Conservation (phyloP, 1,140 invertebrate genomes). For the Branchinecta lindahli region DNA sequence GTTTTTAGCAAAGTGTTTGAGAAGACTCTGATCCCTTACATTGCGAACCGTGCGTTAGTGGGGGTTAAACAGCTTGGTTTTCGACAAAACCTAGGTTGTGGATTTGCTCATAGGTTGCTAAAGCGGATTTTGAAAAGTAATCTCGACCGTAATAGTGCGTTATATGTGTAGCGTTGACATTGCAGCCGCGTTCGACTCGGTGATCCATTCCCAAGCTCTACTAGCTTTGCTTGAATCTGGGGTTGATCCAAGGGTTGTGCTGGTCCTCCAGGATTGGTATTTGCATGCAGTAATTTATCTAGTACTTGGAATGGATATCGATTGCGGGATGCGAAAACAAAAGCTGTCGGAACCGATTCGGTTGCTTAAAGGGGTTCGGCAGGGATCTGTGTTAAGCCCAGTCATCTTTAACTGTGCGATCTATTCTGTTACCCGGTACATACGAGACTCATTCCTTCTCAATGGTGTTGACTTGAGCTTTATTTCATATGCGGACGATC, state of each 20-base stretch:
- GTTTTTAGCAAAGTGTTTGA: conserved; percentile 5
- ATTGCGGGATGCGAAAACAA: no score
- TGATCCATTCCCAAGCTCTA: conserved; percentile 8
- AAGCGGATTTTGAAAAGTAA: neutral
- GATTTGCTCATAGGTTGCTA: neutral
- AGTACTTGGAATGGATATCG: conserved; percentile 8
- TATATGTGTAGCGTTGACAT: neutral
- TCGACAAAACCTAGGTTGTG: no score
- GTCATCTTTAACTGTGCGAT: neutral
- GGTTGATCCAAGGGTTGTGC: neutral
- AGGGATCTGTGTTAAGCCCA: no score
- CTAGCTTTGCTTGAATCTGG: neutral
- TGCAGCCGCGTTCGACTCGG: neutral
- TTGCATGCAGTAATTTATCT: neutral
- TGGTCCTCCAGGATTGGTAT: conserved; percentile 8
- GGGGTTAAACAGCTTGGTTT: neutral
- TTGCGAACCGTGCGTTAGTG: neutral
- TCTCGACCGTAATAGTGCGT: neutral
- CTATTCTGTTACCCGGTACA: neutral
- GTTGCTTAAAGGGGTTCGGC: no score
- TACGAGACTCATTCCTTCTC: conserved; percentile 5
- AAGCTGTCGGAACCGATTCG: no score
- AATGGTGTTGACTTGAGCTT: neutral
- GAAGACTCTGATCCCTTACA: conserved; percentile 5
- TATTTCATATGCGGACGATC: no score